phyloP scores from a whole-genome alignment of 2,888 invertebrate species.

The Neelides folsomi region DNA sequence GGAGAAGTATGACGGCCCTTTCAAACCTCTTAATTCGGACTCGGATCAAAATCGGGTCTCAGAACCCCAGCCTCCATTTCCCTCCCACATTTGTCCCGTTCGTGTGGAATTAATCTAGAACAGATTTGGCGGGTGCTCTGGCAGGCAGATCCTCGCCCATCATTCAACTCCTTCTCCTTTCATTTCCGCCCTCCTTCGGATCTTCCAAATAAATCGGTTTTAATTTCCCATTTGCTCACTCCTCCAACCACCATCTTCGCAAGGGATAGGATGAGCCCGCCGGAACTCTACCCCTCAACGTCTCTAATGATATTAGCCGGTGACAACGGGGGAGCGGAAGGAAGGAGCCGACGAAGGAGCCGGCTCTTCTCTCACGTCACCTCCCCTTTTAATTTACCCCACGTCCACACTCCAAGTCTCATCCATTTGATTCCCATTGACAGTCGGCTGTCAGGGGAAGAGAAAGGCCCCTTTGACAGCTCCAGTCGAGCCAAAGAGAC shows the following conservation, averaged over 20 bases:
- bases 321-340: not conserved
- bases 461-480: too few species aligned
- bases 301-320: not conserved
- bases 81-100: slow-evolving; percentile 10
- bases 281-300: not conserved
- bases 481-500: too few species aligned
- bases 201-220: slow-evolving; percentile 20
- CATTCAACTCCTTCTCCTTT: slow-evolving; percentile 21
- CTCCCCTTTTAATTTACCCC: too few species aligned
- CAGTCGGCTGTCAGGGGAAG: too few species aligned
- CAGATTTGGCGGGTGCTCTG: slow-evolving; percentile 7
- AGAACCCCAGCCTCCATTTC: slow-evolving; percentile 10
- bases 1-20: not conserved
- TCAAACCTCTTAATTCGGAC: not conserved
- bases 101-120: slow-evolving; percentile 17
- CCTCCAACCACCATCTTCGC: not conserved
- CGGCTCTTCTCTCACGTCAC: not conserved
- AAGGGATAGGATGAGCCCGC: not conserved
- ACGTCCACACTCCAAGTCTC: too few species aligned
- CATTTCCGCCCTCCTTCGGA: slow-evolving; percentile 28
- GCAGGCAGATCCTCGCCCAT: slow-evolving; percentile 5
- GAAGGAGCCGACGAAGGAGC: not conserved
- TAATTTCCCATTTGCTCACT: slow-evolving; percentile 12
- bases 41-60: not conserved
- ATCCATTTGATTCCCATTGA: too few species aligned